Conservation (phyloP, 2,797 vertebrate genomes). For the Pipistrellus pygmaeus region DNA sequence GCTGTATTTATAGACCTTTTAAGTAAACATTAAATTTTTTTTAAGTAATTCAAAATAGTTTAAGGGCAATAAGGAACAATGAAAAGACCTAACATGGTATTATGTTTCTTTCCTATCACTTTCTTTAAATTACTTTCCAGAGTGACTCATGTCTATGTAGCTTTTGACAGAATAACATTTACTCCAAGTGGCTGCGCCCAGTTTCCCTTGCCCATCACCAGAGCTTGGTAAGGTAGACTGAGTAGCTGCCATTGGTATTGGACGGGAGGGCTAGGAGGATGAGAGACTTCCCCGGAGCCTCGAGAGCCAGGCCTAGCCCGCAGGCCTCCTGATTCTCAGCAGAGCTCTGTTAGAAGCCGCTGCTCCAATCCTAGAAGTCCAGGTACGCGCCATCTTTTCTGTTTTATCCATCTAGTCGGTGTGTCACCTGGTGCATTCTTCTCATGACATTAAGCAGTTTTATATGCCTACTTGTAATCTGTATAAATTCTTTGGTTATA, state of each 20-base stretch:
- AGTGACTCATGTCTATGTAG: not conserved
- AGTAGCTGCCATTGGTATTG: not conserved
- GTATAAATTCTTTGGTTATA: not conserved
- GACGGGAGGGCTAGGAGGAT: not conserved
- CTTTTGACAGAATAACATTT: not conserved
- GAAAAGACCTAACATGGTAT: not conserved
- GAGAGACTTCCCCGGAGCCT: not conserved
- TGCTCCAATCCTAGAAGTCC: not conserved
- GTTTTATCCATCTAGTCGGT: not conserved
- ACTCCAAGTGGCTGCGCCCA: not conserved
- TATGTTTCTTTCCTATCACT: not conserved
- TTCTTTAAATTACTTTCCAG: constrained; percentile 2
- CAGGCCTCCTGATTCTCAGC: not conserved
- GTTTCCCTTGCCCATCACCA: not conserved
- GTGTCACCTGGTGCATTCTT: not conserved
- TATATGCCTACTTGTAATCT: not conserved
- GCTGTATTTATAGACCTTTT: not conserved
- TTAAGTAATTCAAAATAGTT: not conserved
- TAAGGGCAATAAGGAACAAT: not conserved
- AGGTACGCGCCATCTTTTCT: not conserved
- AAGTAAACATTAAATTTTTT: not conserved
- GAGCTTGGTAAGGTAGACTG: not conserved
- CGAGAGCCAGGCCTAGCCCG: no score
- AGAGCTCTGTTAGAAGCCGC: not conserved
- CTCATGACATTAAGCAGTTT: not conserved